Base-by-base conservation (phyloP, 2,113 vertebrate genomes). In the Centrocercus urophasianus region DNA sequence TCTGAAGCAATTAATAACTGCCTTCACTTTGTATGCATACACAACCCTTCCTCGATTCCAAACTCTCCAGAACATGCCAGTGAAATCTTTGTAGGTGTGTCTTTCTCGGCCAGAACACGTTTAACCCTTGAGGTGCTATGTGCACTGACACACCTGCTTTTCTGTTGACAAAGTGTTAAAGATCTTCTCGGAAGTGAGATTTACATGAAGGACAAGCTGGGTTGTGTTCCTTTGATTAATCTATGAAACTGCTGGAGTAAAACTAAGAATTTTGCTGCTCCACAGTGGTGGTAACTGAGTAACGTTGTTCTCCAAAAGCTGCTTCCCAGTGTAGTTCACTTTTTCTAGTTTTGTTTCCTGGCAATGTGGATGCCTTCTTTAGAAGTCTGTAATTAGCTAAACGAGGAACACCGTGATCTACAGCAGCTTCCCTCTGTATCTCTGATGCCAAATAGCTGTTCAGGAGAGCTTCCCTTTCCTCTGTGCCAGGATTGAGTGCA, bases 1-100 rank as follows among this genome's bases (percentile, higher is more conserved):
- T 57, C 56, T 11, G 65, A 56, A 47, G 61, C 10, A 7, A 2
- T 4, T 0, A 4, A 11, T 3, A 24, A 0, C 12, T 5, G 54
- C 34, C 54, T 83, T 7, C 15, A 0, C 59, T 82, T 20, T 40
- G 38, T 34, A 30, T 13, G 3, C 0, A 0, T 14, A 16, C 47
- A 12, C 42, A 38, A 6, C 25, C 64, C 40, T 6, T 28, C 69
- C 48, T 8, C 3, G 32, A 25, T n/a, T 65, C 28, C 70, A 8
- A 5, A 9, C 54, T 47, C 54, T 64, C 3, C 4, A 19, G 72
- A 28, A 30, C 22, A 28, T 11, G 10, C 64, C 43, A 1, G 2
- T 0, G 1, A 10, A 10, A 56, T 60, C 64, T 22, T 28, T 22
- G 27, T 10, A 11, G 69, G 10, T 28, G 40, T 28, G 4, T 11